Evolutionary conservation across 2,113 vertebrate genomes (phyloP).

Genomic region (Equus przewalskii): DNA sequence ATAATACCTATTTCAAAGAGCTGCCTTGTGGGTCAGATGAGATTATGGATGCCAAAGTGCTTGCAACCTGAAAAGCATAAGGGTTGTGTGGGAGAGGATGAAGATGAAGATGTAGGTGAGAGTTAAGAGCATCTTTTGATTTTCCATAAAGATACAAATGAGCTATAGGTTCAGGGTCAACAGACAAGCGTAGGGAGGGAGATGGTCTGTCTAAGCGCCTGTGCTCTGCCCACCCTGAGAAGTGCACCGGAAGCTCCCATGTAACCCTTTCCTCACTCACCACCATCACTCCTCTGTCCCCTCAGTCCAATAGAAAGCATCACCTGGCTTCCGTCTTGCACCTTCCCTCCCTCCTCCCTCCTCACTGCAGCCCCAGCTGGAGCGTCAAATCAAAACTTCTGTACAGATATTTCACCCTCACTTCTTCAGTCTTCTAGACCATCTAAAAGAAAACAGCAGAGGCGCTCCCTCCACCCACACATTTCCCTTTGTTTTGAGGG

Average conservation of each 20-base stretch:
- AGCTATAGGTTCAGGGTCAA: neutral
- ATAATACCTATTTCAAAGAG: neutral
- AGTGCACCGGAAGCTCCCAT: too few species aligned
- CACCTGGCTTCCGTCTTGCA: neutral
- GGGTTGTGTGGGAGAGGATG: neutral
- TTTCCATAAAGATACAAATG: constrained; percentile 52
- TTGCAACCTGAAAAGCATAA: neutral
- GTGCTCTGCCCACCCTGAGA: neutral
- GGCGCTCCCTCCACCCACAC: neutral
- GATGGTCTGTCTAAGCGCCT: neutral
- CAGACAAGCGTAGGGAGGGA: neutral
- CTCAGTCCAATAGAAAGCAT: neutral
- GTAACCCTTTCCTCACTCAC: neutral
- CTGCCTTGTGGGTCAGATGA: neutral
- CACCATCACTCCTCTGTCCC: neutral
- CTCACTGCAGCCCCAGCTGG: neutral
- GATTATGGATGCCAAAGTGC: neutral
- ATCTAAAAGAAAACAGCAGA: constrained; percentile 52
- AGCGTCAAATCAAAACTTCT: constrained; percentile 32
- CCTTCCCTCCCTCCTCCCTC: neutral
- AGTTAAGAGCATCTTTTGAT: constrained; percentile 3
- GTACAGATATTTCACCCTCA: constrained; percentile 7
- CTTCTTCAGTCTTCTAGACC: neutral
- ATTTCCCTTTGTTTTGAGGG: constrained; percentile 53
- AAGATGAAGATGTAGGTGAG: neutral